Conservation (phyloP, 30 jellyfish, hydroid and myxozoan genomes). For the Pelagia noctiluca region DNA sequence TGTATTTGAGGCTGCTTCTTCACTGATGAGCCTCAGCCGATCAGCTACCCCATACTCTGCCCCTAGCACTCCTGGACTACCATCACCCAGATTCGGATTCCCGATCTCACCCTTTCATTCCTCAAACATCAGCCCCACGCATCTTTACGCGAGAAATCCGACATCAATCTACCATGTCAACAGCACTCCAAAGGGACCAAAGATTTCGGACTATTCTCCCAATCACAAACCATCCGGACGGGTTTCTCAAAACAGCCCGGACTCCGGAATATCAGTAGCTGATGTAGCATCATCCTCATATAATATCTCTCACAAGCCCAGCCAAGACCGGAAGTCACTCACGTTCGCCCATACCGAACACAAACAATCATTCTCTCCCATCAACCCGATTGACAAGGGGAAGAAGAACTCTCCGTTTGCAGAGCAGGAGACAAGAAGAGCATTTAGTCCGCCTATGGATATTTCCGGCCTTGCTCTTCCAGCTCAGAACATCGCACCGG, state of each 20-base stretch:
- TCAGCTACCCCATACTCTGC: slow-evolving; percentile 95
- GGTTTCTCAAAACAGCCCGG: slow-evolving; percentile 83
- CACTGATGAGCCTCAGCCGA: slow-evolving; percentile 89
- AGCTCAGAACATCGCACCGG: slow-evolving; percentile 47
- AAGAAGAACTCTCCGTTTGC: slow-evolving; percentile 68
- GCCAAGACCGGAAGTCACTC: not conserved
- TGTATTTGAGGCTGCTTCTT: slow-evolving; percentile 95
- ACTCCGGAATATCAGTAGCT: slow-evolving; percentile 86
- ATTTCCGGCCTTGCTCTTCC: slow-evolving; percentile 21
- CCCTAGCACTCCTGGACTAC: slow-evolving; percentile 88
- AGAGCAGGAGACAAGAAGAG: slow-evolving; percentile 68
- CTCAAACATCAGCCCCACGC: slow-evolving; percentile 61
- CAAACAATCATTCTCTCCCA: slow-evolving; percentile 86
- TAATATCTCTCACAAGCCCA: slow-evolving; percentile 23
- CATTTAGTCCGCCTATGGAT: slow-evolving; percentile 70
- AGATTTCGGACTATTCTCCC: slow-evolving; percentile 57
- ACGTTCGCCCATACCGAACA: slow-evolving; percentile 32
- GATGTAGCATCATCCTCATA: slow-evolving; percentile 37
- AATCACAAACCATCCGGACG: slow-evolving; percentile 59
- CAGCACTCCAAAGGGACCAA: slow-evolving; percentile 86
- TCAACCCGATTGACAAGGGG: slow-evolving; percentile 76
- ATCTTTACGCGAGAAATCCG: slow-evolving; percentile 44
- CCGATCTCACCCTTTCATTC: slow-evolving; percentile 75
- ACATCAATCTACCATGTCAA: slow-evolving; percentile 25
- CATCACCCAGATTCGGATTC: slow-evolving; percentile 78